These are phyloP conservation scores for Cochlearius cochlearius DNA, from an alignment of 2,113 vertebrate genomes.

Conservation along the genomic window DNA sequence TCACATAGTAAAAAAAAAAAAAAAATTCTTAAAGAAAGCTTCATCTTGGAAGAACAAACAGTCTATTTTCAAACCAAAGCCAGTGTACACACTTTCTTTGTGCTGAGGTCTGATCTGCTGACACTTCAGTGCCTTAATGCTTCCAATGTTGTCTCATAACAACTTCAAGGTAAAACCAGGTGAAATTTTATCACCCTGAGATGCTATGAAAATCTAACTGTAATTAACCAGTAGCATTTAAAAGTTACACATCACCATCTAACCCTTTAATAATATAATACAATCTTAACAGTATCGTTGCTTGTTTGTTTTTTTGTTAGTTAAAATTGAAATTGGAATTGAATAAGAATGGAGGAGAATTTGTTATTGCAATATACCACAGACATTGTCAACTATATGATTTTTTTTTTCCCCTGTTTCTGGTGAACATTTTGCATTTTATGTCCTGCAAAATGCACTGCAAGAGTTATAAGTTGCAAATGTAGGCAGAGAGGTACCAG, in stretches of 20 bases:
- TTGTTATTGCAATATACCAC: neutral
- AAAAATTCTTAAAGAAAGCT: neutral
- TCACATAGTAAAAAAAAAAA: neutral
- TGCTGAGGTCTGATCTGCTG: neutral
- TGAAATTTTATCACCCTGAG: neutral
- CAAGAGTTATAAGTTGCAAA: neutral
- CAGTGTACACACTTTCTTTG: neutral
- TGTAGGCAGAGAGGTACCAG: neutral
- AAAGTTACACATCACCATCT: neutral
- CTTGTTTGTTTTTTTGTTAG: neutral
- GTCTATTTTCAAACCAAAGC: neutral
- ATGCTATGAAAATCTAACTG: neutral
- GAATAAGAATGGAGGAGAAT: neutral
- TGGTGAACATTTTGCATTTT: neutral
- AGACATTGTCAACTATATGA: neutral
- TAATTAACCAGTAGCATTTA: neutral
- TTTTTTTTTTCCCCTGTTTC: neutral
- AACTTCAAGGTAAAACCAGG: neutral
- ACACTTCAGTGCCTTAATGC: neutral
- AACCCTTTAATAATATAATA: neutral
- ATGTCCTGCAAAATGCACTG: neutral
- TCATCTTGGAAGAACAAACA: neutral
- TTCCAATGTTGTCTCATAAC: neutral
- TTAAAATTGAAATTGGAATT: neutral
- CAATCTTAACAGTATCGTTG: neutral